Base-by-base conservation (phyloP, 2,113 vertebrate species). In the Saccopteryx leptura region DNA sequence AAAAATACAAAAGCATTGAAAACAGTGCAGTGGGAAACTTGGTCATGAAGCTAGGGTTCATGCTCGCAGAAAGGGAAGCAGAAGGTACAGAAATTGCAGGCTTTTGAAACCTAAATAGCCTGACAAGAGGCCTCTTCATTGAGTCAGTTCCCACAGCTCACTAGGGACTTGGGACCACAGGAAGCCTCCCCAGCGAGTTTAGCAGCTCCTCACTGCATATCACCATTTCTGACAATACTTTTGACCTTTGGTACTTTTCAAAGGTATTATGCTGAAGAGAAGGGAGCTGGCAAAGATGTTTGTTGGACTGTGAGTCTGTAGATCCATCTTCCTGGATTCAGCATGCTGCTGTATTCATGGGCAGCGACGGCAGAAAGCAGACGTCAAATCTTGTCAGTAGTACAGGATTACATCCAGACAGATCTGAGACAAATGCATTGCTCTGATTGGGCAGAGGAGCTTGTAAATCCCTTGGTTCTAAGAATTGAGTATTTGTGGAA, bases 401-500 rank as follows among this genome's bases (percentile, higher is more conserved):
- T 39, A 4, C 3, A 74, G 61, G 81, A 63, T 83, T 88, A 2
- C 24, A 63, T 46, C 72, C 56, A 66, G 52, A 17, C 24, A 18
- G 63, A 39, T 61, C 85, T 15, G 39, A 85, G 74, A 75, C 63
- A 79, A 28, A 78, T 60, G 28, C 23, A 19, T 13, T 56, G 66
- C 71, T 88, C 76, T 61, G 69, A 86, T 24, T 65, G 84, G 90
- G 9, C 46, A 12, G 58, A 50, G 31, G n/a, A 61, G 39, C 54
- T 39, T n/a, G 5, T 8, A 74, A 93, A 93, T 48, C 79, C 68
- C 91, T 79, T 63, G 91, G 52, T 81, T 89, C 72, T 78, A 24
- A 85, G 89, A 93, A 88, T 0, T 63, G 85, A 93, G 61, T 82
- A 46, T 28, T 75, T 88, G 74, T 69, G 75, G 88, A 87, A 78